Evolutionary conservation across 2,888 invertebrate species (phyloP), one percentile per base, ranked within the genome.

Genomic region (Uloborus plumipes): DNA sequence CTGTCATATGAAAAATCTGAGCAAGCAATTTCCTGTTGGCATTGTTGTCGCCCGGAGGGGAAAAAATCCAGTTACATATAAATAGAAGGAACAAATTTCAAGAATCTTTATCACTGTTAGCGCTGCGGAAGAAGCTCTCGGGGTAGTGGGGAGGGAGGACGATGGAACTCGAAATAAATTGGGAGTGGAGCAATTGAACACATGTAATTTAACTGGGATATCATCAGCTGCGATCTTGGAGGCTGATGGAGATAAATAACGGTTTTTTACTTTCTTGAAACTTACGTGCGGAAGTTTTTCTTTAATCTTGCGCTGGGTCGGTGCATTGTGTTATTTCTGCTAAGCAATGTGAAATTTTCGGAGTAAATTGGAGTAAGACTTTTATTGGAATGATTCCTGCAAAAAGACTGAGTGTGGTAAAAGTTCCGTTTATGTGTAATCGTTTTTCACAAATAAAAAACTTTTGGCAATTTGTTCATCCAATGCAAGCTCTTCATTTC

Each of bases 141-240:
- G 11, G 26, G 15, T 11, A 15, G 18, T 55, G 55, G 9, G n/a
- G 9, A 20, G n/a, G 9, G 55, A n/a, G 55, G 16, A 16, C 20
- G 55, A 20, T 47, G 58, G 47, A 20, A 58, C 47, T 59, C 22
- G 61, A 72, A 62, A 72, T 72, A 72, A 61, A 72, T 72, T 72
- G 50, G 59, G 59, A 61, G 61, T 58, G 61, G 61, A 72, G 18
- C 59, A 61, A 61, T 61, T 59, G 71, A 61, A 72, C 26, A 72
- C 47, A 26, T 26, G 61, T 49, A 72, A 72, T 72, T 72, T 72
- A 49, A 72, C 20, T 55, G 26, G 50, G 71, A 55, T 55, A 55
- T 55, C 55, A 55, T 55, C 55, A 55, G 55, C 20, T 14, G 20
- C 55, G 39, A 39, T 39, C 39, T 39, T 39, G 39, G 39, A 39